These are phyloP conservation scores for Semnornis frantzii DNA, from an alignment of 2,113 vertebrate species.

Conservation along the genomic window DNA sequence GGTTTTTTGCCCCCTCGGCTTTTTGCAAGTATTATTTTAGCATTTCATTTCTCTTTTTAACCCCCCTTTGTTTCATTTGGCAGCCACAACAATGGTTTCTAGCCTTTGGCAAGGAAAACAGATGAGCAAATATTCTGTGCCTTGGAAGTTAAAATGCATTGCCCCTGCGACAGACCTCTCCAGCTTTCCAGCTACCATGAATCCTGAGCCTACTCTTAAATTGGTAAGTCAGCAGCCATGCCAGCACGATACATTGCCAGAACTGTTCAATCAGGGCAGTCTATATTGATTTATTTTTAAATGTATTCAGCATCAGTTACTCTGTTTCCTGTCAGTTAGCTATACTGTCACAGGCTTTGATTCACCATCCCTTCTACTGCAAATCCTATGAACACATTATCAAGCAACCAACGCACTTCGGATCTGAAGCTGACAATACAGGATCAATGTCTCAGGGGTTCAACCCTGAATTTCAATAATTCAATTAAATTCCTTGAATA, in stretches of 20 bases:
- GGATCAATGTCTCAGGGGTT: constrained; percentile 71
- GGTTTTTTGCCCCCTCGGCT: neutral
- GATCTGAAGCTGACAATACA: constrained; percentile 71
- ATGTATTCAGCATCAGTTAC: constrained; percentile 56
- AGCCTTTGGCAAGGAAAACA: constrained; percentile 69
- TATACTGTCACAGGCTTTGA: constrained; percentile 70
- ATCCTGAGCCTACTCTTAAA: constrained; percentile 66
- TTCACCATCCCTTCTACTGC: constrained; percentile 67
- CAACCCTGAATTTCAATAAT: constrained; percentile 76
- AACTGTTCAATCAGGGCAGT: constrained; percentile 25
- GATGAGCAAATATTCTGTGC: constrained; percentile 70
- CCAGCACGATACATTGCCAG: constrained; percentile 53
- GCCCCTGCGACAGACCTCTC: constrained; percentile 12
- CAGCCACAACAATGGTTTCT: constrained; percentile 46
- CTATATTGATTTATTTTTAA: constrained; percentile 68
- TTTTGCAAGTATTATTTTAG: constrained; percentile 33
- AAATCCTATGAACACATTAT: constrained; percentile 67
- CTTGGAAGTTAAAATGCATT: constrained; percentile 66
- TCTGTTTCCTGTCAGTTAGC: constrained; percentile 75
- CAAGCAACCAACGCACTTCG: constrained; percentile 36
- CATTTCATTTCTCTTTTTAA: constrained; percentile 49
- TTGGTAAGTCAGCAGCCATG: constrained; percentile 68
- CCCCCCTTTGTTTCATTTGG: constrained; percentile 68
- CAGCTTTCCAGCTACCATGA: constrained; percentile 54
- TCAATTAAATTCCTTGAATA: constrained; percentile 75